Percentiles rank a stretch among this genome's conserved stretches.
Conservation (phyloP, 2,797 vertebrate species). For the Trichosurus vulpecula region DNA sequence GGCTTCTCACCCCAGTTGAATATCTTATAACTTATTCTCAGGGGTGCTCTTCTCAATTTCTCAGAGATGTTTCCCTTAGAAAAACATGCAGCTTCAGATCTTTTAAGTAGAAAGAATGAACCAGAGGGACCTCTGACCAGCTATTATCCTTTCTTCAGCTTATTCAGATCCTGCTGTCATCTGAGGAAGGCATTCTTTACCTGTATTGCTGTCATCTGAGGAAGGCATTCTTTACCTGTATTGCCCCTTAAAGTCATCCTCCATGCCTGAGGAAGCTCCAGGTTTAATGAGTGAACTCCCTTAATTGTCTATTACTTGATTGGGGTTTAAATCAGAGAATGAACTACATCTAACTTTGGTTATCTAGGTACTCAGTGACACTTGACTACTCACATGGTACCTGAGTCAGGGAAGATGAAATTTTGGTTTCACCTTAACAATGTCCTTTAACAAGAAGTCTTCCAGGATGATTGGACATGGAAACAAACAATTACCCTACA, state of each 20-base stretch:
- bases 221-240: slow-evolving; percentile 17
- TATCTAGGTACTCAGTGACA: neutral
- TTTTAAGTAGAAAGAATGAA: neutral
- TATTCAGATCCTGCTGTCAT: neutral
- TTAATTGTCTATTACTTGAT: slow-evolving; percentile 14
- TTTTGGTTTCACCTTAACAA: neutral
- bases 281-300: slow-evolving; percentile 5
- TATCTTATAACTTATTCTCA: slow-evolving; percentile 1
- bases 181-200: slow-evolving; percentile 33
- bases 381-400: neutral
- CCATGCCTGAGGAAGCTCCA: slow-evolving; percentile 10
- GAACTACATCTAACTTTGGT: neutral
- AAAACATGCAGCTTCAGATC: neutral
- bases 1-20: neutral
- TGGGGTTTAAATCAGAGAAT: neutral
- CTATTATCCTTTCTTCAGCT: neutral
- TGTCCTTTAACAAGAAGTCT: neutral
- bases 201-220: neutral
- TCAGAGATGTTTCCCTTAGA: slow-evolving; percentile 20
- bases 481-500: neutral
- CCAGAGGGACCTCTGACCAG: neutral
- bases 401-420: neutral
- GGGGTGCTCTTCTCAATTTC: slow-evolving; percentile 7
- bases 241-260: neutral
- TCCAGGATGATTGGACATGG: neutral